These are phyloP conservation scores for Amiota mariae DNA, from an alignment of 2,888 invertebrate genomes.

Conservation along the genomic window DNA sequence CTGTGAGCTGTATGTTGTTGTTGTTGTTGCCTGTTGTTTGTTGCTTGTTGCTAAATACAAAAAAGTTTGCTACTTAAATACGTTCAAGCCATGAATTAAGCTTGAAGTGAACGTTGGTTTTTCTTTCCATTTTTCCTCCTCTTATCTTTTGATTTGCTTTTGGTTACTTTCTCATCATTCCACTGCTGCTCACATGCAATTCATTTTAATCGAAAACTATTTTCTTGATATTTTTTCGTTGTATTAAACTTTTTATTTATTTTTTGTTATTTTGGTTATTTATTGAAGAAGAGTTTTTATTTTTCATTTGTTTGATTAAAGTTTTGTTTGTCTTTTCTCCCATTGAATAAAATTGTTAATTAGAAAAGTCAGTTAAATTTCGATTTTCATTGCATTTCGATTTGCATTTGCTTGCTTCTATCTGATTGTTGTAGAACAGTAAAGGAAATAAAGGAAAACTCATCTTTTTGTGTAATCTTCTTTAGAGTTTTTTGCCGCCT, in stretches of 20 bases:
- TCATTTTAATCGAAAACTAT: conserved; percentile 40
- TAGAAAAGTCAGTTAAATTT: conserved; percentile 19
- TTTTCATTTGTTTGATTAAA: conserved; percentile 2
- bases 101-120: conserved; percentile 53
- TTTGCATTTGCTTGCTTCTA: background rate
- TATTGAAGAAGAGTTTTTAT: background rate
- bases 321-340: conserved; percentile 7
- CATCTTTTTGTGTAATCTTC: background rate
- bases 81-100: conserved; percentile 67
- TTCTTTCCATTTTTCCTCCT: no score
- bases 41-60: conserved; percentile 64
- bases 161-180: background rate
- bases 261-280: background rate
- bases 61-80: conserved; percentile 65
- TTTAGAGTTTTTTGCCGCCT: background rate
- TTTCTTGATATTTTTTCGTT: background rate
- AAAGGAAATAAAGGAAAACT: background rate
- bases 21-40: conserved; percentile 50
- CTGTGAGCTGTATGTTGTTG: no score
- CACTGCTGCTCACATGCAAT: conserved; percentile 53
- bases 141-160: no score
- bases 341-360: background rate
- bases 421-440: background rate
- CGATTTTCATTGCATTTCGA: conserved; percentile 3
- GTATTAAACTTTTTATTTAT: background rate